Percentiles rank a stretch among this genome's conserved stretches.
Conservation (phyloP, 1,140 invertebrate species). For the Tribolium madens region DNA sequence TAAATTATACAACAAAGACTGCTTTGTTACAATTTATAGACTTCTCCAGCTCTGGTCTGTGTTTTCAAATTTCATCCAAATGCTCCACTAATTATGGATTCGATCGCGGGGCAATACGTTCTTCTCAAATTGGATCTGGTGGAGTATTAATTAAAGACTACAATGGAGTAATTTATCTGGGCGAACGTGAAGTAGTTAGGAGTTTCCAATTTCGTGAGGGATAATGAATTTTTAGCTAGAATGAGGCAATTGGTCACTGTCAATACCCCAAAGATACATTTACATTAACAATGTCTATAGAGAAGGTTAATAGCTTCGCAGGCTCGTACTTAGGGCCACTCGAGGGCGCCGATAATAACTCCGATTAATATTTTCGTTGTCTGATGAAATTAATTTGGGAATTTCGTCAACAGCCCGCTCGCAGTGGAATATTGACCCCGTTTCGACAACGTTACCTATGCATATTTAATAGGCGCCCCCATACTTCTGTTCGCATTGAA, state of each 20-base stretch:
- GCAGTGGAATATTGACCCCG: conserved; percentile 56
- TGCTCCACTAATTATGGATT: conserved; percentile 39
- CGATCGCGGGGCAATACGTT: conserved; percentile 57
- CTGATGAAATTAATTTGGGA: conserved; percentile 34
- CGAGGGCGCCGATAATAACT: conserved; percentile 15
- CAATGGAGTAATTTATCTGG: conserved; percentile 62
- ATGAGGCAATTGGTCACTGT: conserved; percentile 65
- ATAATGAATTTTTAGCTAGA: conserved; percentile 65
- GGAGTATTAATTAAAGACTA: conserved; percentile 62
- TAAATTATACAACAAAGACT: conserved; percentile 42
- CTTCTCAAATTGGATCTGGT: conserved; percentile 55
- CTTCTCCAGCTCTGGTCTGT: conserved; percentile 8
- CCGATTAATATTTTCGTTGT: conserved; percentile 34
- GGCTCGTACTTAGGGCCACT: conserved; percentile 52
- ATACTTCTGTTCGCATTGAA: conserved; percentile 51
- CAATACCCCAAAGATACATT: conserved; percentile 65
- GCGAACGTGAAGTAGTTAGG: conserved; percentile 58
- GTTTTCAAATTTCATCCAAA: neutral
- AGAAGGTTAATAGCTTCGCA: conserved; percentile 63
- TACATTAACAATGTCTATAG: conserved; percentile 64
- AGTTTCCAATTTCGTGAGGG: conserved; percentile 63
- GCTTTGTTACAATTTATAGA: conserved; percentile 37
- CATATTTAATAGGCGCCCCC: conserved; percentile 54
- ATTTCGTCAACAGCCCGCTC: conserved; percentile 21
- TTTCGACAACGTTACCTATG: conserved; percentile 55